phyloP scores from a whole-genome alignment of 2,888 invertebrate species.

The Ctenicera cuprea region DNA sequence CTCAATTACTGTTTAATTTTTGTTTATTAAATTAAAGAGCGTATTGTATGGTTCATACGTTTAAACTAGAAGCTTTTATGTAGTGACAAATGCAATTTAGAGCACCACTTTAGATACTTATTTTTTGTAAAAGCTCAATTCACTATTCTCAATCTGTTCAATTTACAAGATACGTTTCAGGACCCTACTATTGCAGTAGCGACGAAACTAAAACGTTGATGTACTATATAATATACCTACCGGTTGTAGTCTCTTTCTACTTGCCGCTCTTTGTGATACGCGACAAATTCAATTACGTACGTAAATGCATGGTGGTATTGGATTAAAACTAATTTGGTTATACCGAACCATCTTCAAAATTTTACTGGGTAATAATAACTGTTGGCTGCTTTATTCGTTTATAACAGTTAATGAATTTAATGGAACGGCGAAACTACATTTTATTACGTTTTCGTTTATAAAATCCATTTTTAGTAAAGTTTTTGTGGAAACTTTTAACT shows the following conservation, averaged over 20 bases:
- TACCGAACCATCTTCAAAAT: conserved; percentile 11
- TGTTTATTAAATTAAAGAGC: too few species aligned
- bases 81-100: not conserved
- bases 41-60: too few species aligned
- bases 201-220: conserved; percentile 5
- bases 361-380: conserved; percentile 2
- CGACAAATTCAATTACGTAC: conserved; percentile 20
- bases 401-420: conserved; percentile 10
- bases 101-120: not conserved
- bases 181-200: not conserved
- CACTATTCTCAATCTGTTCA: conserved; percentile 12
- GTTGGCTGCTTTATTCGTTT: conserved; percentile 12
- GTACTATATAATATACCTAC: not conserved
- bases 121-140: conserved; percentile 1
- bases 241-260: conserved; percentile 3
- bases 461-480: not conserved
- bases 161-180: not conserved
- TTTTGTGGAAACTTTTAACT: conserved; percentile 12
- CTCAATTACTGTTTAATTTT: too few species aligned
- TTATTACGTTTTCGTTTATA: conserved; percentile 1
- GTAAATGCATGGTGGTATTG: conserved; percentile 17
- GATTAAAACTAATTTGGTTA: conserved; percentile 24
- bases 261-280: conserved; percentile 11
- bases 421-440: conserved; percentile 5
- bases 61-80: not conserved